Percentiles rank a stretch among this genome's conserved stretches.
Conservation (phyloP, 2,888 invertebrate genomes). For the Hyles lineata region DNA sequence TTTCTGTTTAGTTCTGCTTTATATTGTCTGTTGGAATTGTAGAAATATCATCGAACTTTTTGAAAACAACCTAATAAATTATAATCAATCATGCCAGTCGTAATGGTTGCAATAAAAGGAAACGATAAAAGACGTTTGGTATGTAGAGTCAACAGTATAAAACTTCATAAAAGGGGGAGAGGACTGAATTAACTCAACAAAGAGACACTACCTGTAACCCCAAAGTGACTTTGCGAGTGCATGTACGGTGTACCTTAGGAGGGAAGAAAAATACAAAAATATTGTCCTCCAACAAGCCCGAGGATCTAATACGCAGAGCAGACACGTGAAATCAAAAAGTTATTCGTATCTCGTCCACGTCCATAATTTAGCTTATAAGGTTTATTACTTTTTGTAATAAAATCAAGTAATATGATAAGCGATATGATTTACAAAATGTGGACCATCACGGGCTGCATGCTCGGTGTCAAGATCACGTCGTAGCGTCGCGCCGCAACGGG, state of each 20-base stretch:
- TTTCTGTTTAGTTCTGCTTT: background rate
- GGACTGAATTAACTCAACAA: background rate
- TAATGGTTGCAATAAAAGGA: background rate
- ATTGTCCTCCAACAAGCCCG: background rate
- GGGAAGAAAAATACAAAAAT: background rate
- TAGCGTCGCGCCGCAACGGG: conserved; percentile 66
- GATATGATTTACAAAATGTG: conserved; percentile 57
- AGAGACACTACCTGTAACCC: background rate
- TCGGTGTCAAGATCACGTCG: conserved; percentile 83
- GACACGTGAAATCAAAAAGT: background rate
- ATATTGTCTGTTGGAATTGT: background rate
- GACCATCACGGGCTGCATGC: conserved; percentile 71
- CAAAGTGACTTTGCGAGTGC: background rate
- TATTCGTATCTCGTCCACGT: background rate
- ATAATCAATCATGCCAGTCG: background rate
- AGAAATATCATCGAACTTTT: background rate
- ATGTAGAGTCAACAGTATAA: background rate
- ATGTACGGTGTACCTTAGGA: too few relatives aligned
- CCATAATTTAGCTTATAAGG: conserved; percentile 7
- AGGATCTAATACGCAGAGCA: background rate
- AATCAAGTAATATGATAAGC: conserved; percentile 27
- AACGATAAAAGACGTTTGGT: background rate
- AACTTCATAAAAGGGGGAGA: conserved; percentile 3
- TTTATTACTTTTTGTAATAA: conserved; percentile 5
- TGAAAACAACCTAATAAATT: background rate